These are phyloP conservation scores for Timema podura DNA, from an alignment of 2,888 invertebrate genomes.

Conservation along the genomic window DNA sequence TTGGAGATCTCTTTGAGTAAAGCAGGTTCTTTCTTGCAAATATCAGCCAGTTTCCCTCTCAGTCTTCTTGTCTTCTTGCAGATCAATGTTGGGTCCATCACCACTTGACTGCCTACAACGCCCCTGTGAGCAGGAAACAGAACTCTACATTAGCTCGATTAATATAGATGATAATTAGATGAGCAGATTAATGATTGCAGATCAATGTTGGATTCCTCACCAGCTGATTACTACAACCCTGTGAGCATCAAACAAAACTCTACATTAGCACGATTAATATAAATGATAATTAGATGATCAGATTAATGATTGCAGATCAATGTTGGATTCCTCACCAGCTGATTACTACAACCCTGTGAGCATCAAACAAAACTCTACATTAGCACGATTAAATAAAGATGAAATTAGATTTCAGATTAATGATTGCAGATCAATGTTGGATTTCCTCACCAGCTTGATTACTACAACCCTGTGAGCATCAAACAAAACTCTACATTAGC, in stretches of 20 bases:
- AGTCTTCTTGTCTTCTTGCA: conserved; percentile 80
- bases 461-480: conserved; percentile 60
- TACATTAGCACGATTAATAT: too few relatives aligned
- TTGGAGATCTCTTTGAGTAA: conserved; percentile 78
- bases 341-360: conserved; percentile 70
- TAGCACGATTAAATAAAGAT: too few relatives aligned
- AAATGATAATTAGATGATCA: not conserved
- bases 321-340: conserved; percentile 40
- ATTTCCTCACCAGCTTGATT: conserved; percentile 54
- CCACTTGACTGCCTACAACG: conserved; percentile 72
- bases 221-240: conserved; percentile 72
- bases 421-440: not conserved
- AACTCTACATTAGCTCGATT: too few relatives aligned
- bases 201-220: not conserved
- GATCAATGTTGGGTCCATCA: conserved; percentile 83
- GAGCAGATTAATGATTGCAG: not conserved
- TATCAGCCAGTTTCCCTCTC: conserved; percentile 71
- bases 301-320: not conserved
- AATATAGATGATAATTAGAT: not conserved
- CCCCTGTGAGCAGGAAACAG: conserved; percentile 54
- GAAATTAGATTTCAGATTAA: not conserved
- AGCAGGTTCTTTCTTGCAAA: conserved; percentile 78
- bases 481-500: not conserved
- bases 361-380: conserved; percentile 20
- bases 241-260: conserved; percentile 35